Evolutionary conservation across 2,797 vertebrate species (phyloP), one percentile per base, ranked within the genome.

Genomic region (Rallus crepitans): DNA sequence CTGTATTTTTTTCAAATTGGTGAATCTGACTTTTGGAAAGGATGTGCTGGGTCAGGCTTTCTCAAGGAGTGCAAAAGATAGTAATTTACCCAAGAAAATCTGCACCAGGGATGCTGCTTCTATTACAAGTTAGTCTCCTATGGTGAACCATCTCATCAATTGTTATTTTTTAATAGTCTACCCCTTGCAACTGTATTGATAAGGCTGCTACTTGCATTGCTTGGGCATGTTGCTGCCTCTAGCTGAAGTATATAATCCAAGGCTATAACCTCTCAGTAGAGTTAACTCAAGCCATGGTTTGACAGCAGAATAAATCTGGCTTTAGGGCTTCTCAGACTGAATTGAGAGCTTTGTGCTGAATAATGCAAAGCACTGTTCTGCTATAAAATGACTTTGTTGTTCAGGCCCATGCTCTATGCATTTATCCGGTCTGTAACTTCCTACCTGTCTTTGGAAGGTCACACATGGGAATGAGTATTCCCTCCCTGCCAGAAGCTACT

Each of bases 261-360:
- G 76, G 37, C 57, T 90, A 14, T 81, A 78, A 70, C 57, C 57
- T 83, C 61, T 33, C 61, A 42, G 45, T 53, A 78, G 85, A 94
- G 61, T 83, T 75, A 94, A 88, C 72, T 92, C 69, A 81, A 78
- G 57, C 61, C 45, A 39, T 33, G 35, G 80, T 59, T 88, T 95
- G 85, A 93, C 72, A 90, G 88, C 76, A 90, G 57, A 90, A 72
- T 94, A 94, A 94, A 87, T 93, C 71, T 89, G 78, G 27, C 70
- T 90, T 93, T 86, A 35, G 76, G 65, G 37, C 42, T 91, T 57
- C 79, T 88, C 0, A 0, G 63, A 8, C 85, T 65, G 85, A 88
- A 59, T 45, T 86, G 80, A 65, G 80, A 86, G 45, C 69, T n/a
- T 50, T 82, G 39, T 75, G 59, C 45, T 94, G 94, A 90, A 94